These are phyloP conservation scores for Melanostigma gelatinosum DNA, from an alignment of 2,113 vertebrate genomes.

Conservation along the genomic window DNA sequence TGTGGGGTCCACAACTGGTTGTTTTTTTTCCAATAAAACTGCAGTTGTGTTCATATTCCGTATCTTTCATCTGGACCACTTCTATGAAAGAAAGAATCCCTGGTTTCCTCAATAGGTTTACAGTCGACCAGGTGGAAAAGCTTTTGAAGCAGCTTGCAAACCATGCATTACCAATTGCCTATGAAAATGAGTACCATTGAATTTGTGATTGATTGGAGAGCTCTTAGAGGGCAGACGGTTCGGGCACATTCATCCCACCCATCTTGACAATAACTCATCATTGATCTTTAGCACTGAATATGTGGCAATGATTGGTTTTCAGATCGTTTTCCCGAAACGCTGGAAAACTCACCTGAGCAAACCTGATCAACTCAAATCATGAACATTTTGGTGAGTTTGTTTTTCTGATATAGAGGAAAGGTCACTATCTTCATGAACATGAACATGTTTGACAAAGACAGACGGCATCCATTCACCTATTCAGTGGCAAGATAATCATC, in stretches of 20 bases:
- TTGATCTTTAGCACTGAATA: conserved; percentile 2
- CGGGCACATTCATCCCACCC: too few relatives aligned
- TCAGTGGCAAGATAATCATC: not conserved
- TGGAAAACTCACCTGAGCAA: not conserved
- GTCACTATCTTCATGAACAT: not conserved
- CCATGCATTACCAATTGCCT: conserved; percentile 20
- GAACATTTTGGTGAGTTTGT: not conserved
- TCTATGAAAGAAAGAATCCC: conserved; percentile 5
- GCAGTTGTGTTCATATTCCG: conserved; percentile 4
- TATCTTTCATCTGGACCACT: conserved; percentile 12
- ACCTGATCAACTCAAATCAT: not conserved
- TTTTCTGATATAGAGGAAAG: not conserved
- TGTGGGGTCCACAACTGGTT: not conserved
- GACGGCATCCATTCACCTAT: not conserved
- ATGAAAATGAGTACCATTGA: conserved; percentile 29
- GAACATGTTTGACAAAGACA: not conserved
- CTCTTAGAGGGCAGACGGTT: conserved; percentile 13
- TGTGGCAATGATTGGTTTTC: not conserved
- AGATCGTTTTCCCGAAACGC: not conserved
- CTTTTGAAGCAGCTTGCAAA: conserved; percentile 2
- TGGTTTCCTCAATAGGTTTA: conserved; percentile 17
- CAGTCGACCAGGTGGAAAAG: not conserved
- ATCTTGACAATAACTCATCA: not conserved
- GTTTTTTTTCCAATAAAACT: not conserved
- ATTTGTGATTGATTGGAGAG: conserved; percentile 30